A percentile compares a stretch with the other conserved stretches of the same genome.
These are phyloP conservation scores for Chlorodrepanis virens DNA, from an alignment of 2,113 vertebrate species.

Conservation along the genomic window DNA sequence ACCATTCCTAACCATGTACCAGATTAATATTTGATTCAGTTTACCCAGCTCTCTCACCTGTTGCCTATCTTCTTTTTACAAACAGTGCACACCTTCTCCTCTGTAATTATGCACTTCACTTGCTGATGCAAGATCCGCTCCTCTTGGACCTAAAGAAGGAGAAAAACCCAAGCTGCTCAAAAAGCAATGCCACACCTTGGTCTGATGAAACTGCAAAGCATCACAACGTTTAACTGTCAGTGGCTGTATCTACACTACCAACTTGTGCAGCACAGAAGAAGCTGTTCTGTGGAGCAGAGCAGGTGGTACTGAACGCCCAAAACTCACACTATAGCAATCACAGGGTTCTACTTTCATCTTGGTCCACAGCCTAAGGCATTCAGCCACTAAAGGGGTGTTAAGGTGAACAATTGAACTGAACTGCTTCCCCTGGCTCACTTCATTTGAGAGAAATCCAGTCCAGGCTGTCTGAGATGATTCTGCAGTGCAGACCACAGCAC, in stretches of 20 bases:
- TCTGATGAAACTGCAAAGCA: background rate
- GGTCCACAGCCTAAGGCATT: background rate
- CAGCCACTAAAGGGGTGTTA: background rate
- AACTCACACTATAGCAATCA: background rate
- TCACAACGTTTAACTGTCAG: background rate
- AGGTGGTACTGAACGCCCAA: background rate
- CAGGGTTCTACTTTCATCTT: background rate
- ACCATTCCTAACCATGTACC: background rate
- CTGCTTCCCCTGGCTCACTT: background rate
- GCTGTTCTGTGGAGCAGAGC: background rate
- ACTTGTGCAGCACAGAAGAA: background rate
- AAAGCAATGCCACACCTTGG: background rate
- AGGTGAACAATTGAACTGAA: background rate
- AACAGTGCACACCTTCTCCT: slow-evolving; percentile 96
- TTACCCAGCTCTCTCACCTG: slow-evolving; percentile 78
- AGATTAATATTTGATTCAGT: background rate
- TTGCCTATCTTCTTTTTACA: slow-evolving; percentile 99
- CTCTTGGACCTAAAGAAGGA: slow-evolving; percentile 86
- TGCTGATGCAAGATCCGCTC: slow-evolving; percentile 97
- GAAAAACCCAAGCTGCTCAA: background rate
- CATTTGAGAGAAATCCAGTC: background rate
- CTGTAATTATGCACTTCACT: slow-evolving; percentile 97
- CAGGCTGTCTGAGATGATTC: background rate
- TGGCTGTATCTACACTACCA: background rate
- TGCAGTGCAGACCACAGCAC: background rate